Evolutionary conservation across 2,113 vertebrate species (phyloP).

Genomic region (Micromys minutus): DNA sequence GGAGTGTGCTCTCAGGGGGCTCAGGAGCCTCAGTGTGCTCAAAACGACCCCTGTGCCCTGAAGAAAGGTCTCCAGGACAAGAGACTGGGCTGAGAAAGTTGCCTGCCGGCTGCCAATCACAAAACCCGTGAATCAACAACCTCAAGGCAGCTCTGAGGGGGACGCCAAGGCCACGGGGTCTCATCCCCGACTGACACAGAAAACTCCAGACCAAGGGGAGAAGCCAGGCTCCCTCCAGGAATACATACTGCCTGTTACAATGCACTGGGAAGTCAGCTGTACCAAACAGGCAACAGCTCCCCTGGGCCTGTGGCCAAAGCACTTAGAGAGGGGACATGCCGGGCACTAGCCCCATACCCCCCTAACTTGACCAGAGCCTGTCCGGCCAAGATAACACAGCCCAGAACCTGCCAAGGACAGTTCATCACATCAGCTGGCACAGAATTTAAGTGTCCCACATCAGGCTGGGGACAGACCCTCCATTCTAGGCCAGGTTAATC

Average conservation of each 20-base stretch:
- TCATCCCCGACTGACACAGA: neutral
- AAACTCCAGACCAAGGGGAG: neutral
- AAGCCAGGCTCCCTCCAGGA: neutral
- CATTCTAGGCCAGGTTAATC: neutral
- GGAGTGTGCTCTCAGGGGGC: neutral
- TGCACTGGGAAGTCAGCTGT: neutral
- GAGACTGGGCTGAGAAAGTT: neutral
- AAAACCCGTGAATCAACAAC: neutral
- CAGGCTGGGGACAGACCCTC: neutral
- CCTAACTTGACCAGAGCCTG: neutral
- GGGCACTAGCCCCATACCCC: neutral
- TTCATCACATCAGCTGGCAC: neutral
- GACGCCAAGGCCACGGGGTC: neutral
- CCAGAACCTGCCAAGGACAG: neutral
- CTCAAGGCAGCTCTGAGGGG: neutral
- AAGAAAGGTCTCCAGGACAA: neutral
- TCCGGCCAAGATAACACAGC: neutral
- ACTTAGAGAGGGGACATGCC: neutral
- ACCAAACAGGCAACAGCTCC: rapidly evolving
- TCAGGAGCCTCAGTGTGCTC: neutral
- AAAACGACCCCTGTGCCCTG: rapidly evolving
- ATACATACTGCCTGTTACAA: neutral
- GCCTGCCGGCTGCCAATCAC: rapidly evolving
- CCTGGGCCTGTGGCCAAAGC: neutral
- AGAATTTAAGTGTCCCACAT: rapidly evolving